Percentiles rank a stretch among this genome's conserved stretches.
Evolutionary conservation across 2,888 invertebrate genomes (phyloP).

Genomic region (Conops quadrifasciatus): DNA sequence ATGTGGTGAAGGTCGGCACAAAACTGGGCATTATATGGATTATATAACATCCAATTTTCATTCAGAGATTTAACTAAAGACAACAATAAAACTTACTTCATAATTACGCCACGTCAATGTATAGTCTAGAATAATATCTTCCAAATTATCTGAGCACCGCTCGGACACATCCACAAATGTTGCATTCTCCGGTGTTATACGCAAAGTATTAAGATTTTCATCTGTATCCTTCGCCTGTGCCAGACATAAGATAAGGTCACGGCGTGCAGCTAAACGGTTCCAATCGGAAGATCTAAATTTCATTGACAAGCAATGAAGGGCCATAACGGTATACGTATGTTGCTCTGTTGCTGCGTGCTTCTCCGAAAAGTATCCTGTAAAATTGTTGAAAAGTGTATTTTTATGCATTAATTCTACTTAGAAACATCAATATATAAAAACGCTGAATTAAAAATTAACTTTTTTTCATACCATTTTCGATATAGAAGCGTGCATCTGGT

Average conservation of each 20-base stretch:
- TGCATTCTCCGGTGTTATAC: conserved; percentile 55
- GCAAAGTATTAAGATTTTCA: conserved; percentile 48
- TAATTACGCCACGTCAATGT: conserved; percentile 58
- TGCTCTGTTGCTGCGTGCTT: conserved; percentile 57
- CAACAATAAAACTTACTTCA: conserved; percentile 46
- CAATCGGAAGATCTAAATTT: conserved; percentile 55
- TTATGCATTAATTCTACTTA: neutral
- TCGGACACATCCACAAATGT: conserved; percentile 58
- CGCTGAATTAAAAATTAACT: conserved; percentile 1
- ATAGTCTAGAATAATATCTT: conserved; percentile 52
- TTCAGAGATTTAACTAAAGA: conserved; percentile 19
- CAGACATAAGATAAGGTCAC: conserved; percentile 54
- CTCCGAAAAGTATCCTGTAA: conserved; percentile 52
- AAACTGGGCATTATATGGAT: conserved; percentile 42
- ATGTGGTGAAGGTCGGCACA: conserved; percentile 57
- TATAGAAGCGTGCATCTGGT: conserved; percentile 56
- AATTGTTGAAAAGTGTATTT: neutral
- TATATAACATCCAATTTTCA: neutral
- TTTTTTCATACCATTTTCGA: conserved; percentile 50
- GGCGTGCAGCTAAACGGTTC: conserved; percentile 58
- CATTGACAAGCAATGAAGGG: conserved; percentile 52
- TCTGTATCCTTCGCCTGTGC: conserved; percentile 48
- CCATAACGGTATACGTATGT: conserved; percentile 57
- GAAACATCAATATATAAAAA: neutral
- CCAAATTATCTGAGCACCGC: conserved; percentile 52